phyloP scores from a whole-genome alignment of 2,888 invertebrate genomes.

The Rhingia rostrata region DNA sequence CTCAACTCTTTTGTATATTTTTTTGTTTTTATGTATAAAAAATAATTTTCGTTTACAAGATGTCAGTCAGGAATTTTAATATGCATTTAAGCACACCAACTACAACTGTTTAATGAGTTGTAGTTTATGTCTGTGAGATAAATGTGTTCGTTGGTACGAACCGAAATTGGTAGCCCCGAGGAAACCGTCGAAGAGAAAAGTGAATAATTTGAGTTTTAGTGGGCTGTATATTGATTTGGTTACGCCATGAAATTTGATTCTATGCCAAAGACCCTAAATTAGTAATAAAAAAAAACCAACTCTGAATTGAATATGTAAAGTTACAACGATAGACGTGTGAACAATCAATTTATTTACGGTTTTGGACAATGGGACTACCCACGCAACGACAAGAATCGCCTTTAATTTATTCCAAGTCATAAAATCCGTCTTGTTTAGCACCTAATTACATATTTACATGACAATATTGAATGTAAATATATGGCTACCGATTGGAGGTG shows the following conservation, averaged over 20 bases:
- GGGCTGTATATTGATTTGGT: slow-evolving; percentile 39
- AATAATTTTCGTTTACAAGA: not conserved
- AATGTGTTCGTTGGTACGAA: not conserved
- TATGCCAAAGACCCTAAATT: not conserved
- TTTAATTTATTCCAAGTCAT: slow-evolving; percentile 36
- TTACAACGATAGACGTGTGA: slow-evolving; percentile 7
- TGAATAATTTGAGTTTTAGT: slow-evolving; percentile 28
- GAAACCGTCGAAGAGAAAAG: slow-evolving; percentile 6
- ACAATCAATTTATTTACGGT: slow-evolving; percentile 25
- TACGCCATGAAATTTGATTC: slow-evolving; percentile 27
- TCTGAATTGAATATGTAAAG: not conserved
- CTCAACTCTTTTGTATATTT: slow-evolving; percentile 47
- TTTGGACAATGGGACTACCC: not conserved
- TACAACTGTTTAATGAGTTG: slow-evolving; percentile 32
- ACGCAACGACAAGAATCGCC: not conserved
- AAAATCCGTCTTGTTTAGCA: slow-evolving; percentile 47
- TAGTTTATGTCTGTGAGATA: slow-evolving; percentile 5
- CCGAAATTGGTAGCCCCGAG: not conserved
- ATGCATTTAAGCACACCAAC: slow-evolving; percentile 24
- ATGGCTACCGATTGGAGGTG: not conserved
- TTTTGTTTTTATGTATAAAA: not conserved
- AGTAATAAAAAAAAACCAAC: not conserved
- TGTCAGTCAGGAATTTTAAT: slow-evolving; percentile 1
- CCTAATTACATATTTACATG: slow-evolving; percentile 44
- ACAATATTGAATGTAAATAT: slow-evolving; percentile 13